These are phyloP conservation scores for Cordilura impudica DNA, from an alignment of 2,888 invertebrate species.

Conservation along the genomic window DNA sequence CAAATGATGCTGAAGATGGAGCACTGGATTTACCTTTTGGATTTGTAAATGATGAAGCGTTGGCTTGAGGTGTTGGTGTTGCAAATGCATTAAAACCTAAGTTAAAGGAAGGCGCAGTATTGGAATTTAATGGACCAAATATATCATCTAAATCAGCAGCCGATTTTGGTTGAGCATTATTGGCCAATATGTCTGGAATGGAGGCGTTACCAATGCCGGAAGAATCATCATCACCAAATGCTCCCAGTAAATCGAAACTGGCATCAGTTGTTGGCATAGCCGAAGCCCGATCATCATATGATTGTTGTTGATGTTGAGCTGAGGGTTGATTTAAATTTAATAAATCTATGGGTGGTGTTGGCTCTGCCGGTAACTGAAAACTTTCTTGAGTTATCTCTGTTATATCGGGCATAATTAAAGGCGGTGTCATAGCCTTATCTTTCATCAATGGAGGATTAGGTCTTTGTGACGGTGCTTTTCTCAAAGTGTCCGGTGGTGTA, in stretches of 20 bases:
- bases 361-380: slow-evolving; percentile 72
- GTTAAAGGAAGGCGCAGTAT: slow-evolving; percentile 63
- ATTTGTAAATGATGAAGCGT: slow-evolving; percentile 58
- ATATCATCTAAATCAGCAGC: slow-evolving; percentile 81
- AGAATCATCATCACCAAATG: slow-evolving; percentile 75
- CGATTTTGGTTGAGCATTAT: slow-evolving; percentile 68
- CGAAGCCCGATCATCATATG: slow-evolving; percentile 69
- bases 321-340: slow-evolving; percentile 79
- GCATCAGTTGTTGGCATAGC: slow-evolving; percentile 75
- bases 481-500: slow-evolving; percentile 62
- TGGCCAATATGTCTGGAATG: slow-evolving; percentile 74
- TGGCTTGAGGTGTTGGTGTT: slow-evolving; percentile 63
- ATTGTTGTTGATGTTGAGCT: slow-evolving; percentile 64
- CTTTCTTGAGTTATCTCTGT: slow-evolving; percentile 71
- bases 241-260: slow-evolving; percentile 82
- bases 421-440: slow-evolving; percentile 64
- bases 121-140: slow-evolving; percentile 79
- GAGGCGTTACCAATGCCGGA: slow-evolving; percentile 73
- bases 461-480: slow-evolving; percentile 67
- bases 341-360: slow-evolving; percentile 79
- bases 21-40: slow-evolving; percentile 33
- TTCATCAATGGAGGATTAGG: slow-evolving; percentile 70
- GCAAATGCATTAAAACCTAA: slow-evolving; percentile 69
- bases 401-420: slow-evolving; percentile 73
- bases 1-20: slow-evolving; percentile 63